phyloP scores from a whole-genome alignment of 1,140 invertebrate species.

The Pogonus chalceus region DNA sequence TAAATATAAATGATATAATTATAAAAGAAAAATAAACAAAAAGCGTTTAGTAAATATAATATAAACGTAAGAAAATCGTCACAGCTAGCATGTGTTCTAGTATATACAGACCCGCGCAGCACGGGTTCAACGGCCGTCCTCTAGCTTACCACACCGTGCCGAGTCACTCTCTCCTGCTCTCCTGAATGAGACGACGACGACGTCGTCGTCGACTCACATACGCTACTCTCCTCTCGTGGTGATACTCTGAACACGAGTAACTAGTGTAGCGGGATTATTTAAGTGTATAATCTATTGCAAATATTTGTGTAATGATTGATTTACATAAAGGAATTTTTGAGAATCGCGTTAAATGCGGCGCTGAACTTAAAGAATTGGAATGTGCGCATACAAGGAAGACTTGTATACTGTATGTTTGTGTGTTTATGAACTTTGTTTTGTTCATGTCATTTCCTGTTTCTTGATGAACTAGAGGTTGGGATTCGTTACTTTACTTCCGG shows the following conservation, averaged over 20 bases:
- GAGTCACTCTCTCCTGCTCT: neutral
- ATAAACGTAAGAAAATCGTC: neutral
- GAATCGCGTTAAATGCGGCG: too few relatives aligned
- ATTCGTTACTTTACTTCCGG: too few relatives aligned
- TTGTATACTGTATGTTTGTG: too few relatives aligned
- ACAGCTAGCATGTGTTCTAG: slow-evolving; percentile 1
- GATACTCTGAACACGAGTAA: too few relatives aligned
- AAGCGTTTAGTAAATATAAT: too few relatives aligned
- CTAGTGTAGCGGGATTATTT: too few relatives aligned
- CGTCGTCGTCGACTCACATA: neutral
- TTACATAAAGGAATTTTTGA: too few relatives aligned
- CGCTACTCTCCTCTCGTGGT: neutral
- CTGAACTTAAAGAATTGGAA: neutral
- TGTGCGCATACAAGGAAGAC: neutral
- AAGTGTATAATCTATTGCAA: too few relatives aligned
- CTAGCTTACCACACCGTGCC: neutral
- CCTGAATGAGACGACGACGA: neutral
- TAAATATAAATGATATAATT: too few relatives aligned
- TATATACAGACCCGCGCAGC: neutral
- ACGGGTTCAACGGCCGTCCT: slow-evolving; percentile 3
- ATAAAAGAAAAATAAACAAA: too few relatives aligned
- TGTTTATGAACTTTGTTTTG: neutral
- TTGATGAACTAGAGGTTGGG: too few relatives aligned
- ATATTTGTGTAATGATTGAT: too few relatives aligned
- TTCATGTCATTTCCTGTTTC: neutral